Evolutionary conservation across 2,797 vertebrate species (phyloP), one percentile per base, ranked within the genome.

Genomic region (Acridotheres tristis): DNA sequence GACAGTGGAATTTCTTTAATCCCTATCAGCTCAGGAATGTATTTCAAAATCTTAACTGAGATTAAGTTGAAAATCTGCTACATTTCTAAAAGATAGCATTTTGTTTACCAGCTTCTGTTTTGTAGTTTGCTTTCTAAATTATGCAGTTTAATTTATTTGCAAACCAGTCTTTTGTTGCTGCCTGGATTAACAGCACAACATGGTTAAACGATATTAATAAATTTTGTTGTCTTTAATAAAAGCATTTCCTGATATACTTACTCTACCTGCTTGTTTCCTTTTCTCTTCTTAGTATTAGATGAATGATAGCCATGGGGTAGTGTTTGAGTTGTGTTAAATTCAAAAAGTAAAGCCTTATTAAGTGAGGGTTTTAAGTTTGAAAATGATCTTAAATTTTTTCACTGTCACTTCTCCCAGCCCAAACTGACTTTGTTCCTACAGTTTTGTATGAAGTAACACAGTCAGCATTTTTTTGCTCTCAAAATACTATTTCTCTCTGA

Each of bases 161-260:
- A 95, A 55, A 73, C 76, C 36, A 95, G 29, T 81, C 69, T 86
- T 85, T 95, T 92, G 63, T 76, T 90, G 88, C 89, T 91, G 75
- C 87, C 36, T 51, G 47, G 43, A 91, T 94, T 94, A 89, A 84
- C 69, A 84, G 18, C 67, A 82, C 81, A 79, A 85, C 16, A 5
- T 63, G 48, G 86, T 73, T 90, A 77, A 93, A 83, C 61, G 68
- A 13, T 68, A 85, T 93, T 87, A 87, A 89, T 96, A 30, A 47
- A 48, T 95, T 96, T 94, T 96, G 92, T 94, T 92, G 89, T 94
- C 79, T 97, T 90, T 96, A 97, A 97, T 97, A 97, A 97, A 98
- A 78, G 38, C 65, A 83, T 96, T 97, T 96, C 94, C 92, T 94
- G 88, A 92, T 95, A 53, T 0, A 34, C 48, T 83, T 88, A 67